Evolutionary conservation across 2,797 vertebrate genomes (phyloP), one percentile per base, ranked within the genome.

Genomic region (Octomys mimax): DNA sequence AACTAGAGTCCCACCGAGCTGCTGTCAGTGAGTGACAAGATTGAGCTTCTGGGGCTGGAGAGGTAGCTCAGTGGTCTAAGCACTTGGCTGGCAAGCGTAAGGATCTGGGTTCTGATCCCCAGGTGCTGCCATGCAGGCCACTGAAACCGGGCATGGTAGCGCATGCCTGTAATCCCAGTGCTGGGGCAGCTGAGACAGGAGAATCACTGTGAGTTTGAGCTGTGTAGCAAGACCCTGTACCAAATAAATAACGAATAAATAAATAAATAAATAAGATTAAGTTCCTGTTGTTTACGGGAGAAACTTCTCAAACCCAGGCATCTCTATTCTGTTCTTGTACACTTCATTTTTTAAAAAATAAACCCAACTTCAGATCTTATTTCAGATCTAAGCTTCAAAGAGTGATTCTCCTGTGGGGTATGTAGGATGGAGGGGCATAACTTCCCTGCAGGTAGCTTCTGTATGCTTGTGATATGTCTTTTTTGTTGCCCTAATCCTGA

Each of bases 281-380:
- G 28, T 28, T 94, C 2, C 18, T 57, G 22, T 26, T 39, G 42
- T 83, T 86, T 9, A 46, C 42, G 31, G 10, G 85, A 91, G 49
- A 49, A 83, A 49, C 8, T 49, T 97, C 91, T 89, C 66, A 91
- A 83, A 89, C n/a, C 89, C 71, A 31, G 33, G 1, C 42, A 57
- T 61, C 66, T 96, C 31, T 31, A 52, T 68, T 91, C 42, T 68
- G 1, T 71, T 61, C 42, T 95, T 84, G n/a, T 11, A n/a, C 39
- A 77, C 54, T 1, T 59, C 39, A 42, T 24, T 31, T 95, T 39
- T 73, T 12, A 6, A 42, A 42, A 75, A 42, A 26, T 3, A 26
- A 26, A 77, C 1, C 4, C 10, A 71, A 36, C 5, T 93, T 87
- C 64, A 84, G n/a, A 26, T 82, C 75, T 91, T 68, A 54, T 13